phyloP scores from a whole-genome alignment of 2,888 invertebrate genomes.

The Drosophila barbarae region DNA sequence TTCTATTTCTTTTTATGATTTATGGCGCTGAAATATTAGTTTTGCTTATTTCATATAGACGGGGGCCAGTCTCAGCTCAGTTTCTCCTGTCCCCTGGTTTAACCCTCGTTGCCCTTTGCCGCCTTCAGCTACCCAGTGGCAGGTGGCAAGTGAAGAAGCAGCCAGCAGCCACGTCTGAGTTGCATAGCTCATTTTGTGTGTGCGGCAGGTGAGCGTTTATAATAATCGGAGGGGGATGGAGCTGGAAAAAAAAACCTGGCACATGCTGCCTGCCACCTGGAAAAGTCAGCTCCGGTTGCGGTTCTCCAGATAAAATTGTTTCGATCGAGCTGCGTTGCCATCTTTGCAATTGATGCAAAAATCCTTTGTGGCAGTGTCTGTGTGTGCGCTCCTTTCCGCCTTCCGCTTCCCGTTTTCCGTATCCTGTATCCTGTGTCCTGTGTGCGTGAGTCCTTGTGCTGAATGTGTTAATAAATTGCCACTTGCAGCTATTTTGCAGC shows the following conservation, averaged over 20 bases:
- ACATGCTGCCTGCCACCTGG: slow-evolving; percentile 25
- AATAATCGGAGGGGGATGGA: slow-evolving; percentile 44
- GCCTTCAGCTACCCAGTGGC: neutral
- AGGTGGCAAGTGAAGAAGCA: slow-evolving; percentile 22
- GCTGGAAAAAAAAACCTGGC: slow-evolving; percentile 1
- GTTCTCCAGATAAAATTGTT: slow-evolving; percentile 43
- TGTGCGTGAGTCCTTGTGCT: slow-evolving; percentile 24
- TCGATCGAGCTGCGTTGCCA: slow-evolving; percentile 54
- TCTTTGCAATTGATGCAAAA: slow-evolving; percentile 63
- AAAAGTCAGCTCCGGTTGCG: slow-evolving; percentile 12
- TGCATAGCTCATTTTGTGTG: slow-evolving; percentile 61
- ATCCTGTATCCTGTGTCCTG: slow-evolving; percentile 8
- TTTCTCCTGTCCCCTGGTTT: neutral
- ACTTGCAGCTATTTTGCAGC: slow-evolving; percentile 63
- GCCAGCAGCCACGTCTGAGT: slow-evolving; percentile 55
- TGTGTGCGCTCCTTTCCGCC: neutral
- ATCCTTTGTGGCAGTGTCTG: slow-evolving; percentile 48
- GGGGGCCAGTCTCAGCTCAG: slow-evolving; percentile 9
- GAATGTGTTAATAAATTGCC: slow-evolving; percentile 67
- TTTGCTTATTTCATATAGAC: slow-evolving; percentile 73
- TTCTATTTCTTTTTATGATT: slow-evolving; percentile 74
- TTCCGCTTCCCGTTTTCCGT: slow-evolving; percentile 1
- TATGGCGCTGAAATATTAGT: slow-evolving; percentile 77
- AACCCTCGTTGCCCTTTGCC: neutral
- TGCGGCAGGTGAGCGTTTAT: slow-evolving; percentile 50